phyloP scores from a whole-genome alignment of 1,140 invertebrate genomes.

The Calycopis cecrops region DNA sequence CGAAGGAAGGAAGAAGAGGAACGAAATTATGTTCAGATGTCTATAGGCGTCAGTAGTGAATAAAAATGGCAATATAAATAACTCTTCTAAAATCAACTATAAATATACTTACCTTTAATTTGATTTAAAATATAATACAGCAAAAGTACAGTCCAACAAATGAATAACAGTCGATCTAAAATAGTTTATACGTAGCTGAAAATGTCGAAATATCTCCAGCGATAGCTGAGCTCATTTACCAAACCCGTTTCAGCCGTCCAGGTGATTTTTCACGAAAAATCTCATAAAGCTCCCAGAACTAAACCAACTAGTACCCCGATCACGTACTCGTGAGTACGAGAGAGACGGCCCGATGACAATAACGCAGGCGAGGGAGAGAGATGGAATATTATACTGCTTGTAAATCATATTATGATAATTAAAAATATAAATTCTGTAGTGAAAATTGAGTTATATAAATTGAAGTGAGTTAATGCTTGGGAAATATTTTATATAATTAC shows the following conservation, averaged over 20 bases:
- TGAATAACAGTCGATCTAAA: no score
- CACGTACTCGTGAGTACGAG: slow-evolving; percentile 27
- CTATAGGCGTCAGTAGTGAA: no score
- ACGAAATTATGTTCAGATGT: no score
- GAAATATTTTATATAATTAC: no score
- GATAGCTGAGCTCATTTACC: slow-evolving; percentile 28
- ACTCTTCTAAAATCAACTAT: no score
- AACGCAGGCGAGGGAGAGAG: slow-evolving; percentile 13
- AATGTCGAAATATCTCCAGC: slow-evolving; percentile 6
- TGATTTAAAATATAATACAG: not conserved
- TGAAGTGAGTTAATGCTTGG: no score
- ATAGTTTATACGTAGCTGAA: no score
- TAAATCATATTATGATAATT: slow-evolving; percentile 2
- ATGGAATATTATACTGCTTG: not conserved
- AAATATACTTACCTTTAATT: no score
- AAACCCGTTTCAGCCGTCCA: slow-evolving; percentile 25
- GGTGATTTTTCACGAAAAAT: slow-evolving; percentile 38
- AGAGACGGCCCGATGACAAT: not conserved
- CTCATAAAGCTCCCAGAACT: slow-evolving; percentile 35
- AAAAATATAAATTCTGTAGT: slow-evolving; percentile 4
- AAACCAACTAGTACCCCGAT: slow-evolving; percentile 29
- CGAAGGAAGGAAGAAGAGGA: no score
- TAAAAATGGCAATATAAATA: no score
- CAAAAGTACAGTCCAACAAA: not conserved
- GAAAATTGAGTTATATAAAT: not conserved